Evolutionary conservation across 2,888 invertebrate genomes (phyloP), one percentile per base, ranked within the genome.

Genomic region (Parnassius smintheus): DNA sequence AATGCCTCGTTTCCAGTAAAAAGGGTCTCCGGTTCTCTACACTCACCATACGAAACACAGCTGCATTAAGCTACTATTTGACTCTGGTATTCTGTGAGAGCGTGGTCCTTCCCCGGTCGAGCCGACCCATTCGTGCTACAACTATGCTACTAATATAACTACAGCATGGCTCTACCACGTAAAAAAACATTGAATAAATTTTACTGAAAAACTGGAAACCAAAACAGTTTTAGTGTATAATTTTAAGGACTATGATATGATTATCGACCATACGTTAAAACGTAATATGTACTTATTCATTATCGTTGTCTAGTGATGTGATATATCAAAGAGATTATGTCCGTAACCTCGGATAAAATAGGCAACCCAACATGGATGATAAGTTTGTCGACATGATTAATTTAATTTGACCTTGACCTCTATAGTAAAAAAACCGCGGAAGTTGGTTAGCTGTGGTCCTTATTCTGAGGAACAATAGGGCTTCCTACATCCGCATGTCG

Each of bases 401-500:
- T 65, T 64, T 62, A 63, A 54, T 52, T 74, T 64, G 76, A 76
- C 83, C 84, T 80, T 82, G 80, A 86, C 86, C 85, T 81, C 77
- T 67, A 68, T 69, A 66, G 58, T 64, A 67, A 68, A 72, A 65
- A 67, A 66, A 68, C 68, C 65, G 72, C 65, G 72, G 74, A 81
- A 81, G 85, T 82, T 83, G 80, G 71, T 63, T 52, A 75, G 65
- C 73, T 68, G 74, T 76, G 77, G 71, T 4, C 35, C 35, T 35
- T 35, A 35, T 3, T 35, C 35, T 35, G 67, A 72, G 62, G 72
- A 77, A 75, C 76, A 81, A 78, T 76, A 66, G 70, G 66, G 72
- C 76, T 88, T 88, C 86, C 89, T 83, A 73, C 77, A 83, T 88
- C 88, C 88, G 81, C 73, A 69, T 75, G 73, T 76, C 75, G 72